Evolutionary conservation across 1,140 invertebrate genomes (phyloP), one percentile per base, ranked within the genome.

Genomic region (Hypsibius dujardini): DNA sequence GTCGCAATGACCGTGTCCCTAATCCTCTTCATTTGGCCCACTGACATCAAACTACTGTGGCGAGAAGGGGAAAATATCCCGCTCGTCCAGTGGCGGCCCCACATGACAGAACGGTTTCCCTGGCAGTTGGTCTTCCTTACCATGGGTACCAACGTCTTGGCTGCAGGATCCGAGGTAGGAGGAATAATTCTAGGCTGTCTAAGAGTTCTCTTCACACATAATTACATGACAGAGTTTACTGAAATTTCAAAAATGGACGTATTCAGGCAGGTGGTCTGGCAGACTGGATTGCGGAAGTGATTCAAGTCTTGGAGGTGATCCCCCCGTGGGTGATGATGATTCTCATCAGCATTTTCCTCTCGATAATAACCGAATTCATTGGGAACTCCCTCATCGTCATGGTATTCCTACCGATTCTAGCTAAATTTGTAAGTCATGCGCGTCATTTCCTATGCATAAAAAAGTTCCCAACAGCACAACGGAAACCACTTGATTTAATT

Each of bases 261-360:
- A 15, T 67, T 15, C 62, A 67, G 62, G 12, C 12, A 12, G 62
- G 12, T 42, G 62, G 62, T 15, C 12, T 67, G 12, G 12, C 62
- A 42, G 62, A 15, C 12, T 67, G 62, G 62, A 67, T 45, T 15
- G 62, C 62, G 12, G 62, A 67, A 12, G 12, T 15, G 12, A 15
- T 67, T 12, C 3, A 42, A 12, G 12, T 42, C 3, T 45, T 67
- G 62, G 42, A 7, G 12, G 62, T 12, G 3, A 42, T 67, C 3
- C 62, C 62, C 45, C 62, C 62, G 12, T 67, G 62, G 62, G 62
- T 45, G 3, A 12, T 67, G 62, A 67, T 67, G 62, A 67, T 67
- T 42, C 62, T 67, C 12, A 67, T 67, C 62, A 67, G 12, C 42
- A 3, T 67, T 15, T 12, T 67, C 42, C 3, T 45, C 3, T 12